These are phyloP conservation scores for Chromobotia macracanthus DNA, from an alignment of 2,797 vertebrate species.

Conservation along the genomic window DNA sequence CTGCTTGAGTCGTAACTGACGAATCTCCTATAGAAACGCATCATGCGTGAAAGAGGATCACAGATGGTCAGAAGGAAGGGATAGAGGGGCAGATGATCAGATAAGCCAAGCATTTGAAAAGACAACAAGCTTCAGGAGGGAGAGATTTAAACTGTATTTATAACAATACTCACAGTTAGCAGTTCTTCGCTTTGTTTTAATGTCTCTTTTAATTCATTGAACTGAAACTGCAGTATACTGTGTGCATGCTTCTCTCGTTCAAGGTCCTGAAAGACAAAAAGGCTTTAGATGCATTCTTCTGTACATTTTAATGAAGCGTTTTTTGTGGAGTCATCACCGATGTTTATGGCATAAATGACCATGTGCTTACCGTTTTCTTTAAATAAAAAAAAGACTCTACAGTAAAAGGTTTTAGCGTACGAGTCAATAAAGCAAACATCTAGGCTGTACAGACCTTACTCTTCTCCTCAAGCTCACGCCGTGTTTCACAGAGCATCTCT, in stretches of 20 bases:
- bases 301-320: not conserved
- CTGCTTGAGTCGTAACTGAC: slow-evolving; percentile 90
- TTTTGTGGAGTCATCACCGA: not conserved
- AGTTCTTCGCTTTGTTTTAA: slow-evolving; percentile 91
- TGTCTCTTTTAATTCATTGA: slow-evolving; percentile 86
- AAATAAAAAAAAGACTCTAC: not conserved
- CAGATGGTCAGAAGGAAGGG: slow-evolving; percentile 37
- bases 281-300: not conserved
- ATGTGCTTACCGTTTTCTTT: not conserved
- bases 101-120: slow-evolving; percentile 25
- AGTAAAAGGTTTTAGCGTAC: too few relatives aligned
- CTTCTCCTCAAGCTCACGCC: slow-evolving; percentile 85
- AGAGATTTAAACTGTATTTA: not conserved
- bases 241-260: slow-evolving; percentile 91
- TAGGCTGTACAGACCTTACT: slow-evolving; percentile 76
- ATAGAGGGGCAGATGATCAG: slow-evolving; percentile 26
- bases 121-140: not conserved
- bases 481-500: slow-evolving; percentile 88
- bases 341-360: not conserved
- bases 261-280: slow-evolving; percentile 76
- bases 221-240: slow-evolving; percentile 87
- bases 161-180: slow-evolving; percentile 83
- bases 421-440: not conserved
- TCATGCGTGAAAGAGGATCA: slow-evolving; percentile 12
- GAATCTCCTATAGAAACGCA: slow-evolving; percentile 84